phyloP scores from a whole-genome alignment of 2,113 vertebrate genomes.

The Myocastor coypus region DNA sequence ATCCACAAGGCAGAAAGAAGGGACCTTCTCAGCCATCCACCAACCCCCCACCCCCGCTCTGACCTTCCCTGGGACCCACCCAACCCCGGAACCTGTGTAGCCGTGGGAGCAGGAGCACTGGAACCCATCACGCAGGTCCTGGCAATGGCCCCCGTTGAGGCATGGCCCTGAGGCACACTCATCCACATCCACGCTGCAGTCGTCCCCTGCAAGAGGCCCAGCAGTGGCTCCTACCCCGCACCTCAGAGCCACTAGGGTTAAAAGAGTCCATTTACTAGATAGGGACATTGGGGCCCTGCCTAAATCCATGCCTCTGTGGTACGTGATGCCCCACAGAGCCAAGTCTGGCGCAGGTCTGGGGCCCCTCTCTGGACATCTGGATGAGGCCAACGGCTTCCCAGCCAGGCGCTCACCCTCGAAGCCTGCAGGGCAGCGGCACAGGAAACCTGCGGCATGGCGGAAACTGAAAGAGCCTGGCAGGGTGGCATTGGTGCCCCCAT shows the following conservation, averaged over 20 bases:
- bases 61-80: not conserved
- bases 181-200: conserved; percentile 91
- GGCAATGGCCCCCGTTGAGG: conserved; percentile 90
- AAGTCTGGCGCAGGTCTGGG: not conserved
- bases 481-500: conserved; percentile 84
- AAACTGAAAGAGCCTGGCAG: conserved; percentile 90
- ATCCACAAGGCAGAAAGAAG: not conserved
- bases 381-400: not conserved
- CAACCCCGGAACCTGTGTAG: conserved; percentile 90
- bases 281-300: not conserved
- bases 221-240: not conserved
- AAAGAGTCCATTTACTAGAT: not conserved
- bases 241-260: not conserved
- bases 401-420: conserved; percentile 88
- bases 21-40: not conserved
- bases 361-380: not conserved
- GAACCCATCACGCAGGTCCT: conserved; percentile 91
- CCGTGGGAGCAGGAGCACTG: conserved; percentile 91
- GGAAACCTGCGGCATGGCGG: conserved; percentile 89
- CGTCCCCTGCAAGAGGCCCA: conserved; percentile 88
- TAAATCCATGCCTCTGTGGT: not conserved
- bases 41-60: not conserved
- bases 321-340: not conserved
- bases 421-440: conserved; percentile 92
- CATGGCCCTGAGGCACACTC: conserved; percentile 94